Percentiles rank a stretch among this genome's conserved stretches.
phyloP scores from a whole-genome alignment of 2,888 invertebrate species.

The Coelinius sp. region DNA sequence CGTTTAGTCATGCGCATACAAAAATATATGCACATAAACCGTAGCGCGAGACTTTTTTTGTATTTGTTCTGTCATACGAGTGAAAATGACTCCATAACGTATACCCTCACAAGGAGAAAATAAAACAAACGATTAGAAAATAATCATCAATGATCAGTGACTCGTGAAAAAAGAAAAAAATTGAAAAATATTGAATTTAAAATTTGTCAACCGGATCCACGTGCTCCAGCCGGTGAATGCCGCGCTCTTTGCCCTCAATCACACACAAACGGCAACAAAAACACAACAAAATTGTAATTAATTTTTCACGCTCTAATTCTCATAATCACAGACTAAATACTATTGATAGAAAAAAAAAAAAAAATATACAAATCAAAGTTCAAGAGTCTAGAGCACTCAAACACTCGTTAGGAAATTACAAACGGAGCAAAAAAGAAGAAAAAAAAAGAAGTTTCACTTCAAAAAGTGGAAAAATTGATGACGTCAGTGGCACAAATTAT shows the following conservation, averaged over 20 bases:
- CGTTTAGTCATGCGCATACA: slow-evolving; percentile 32
- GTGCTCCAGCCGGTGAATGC: slow-evolving; percentile 27
- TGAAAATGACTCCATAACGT: not conserved
- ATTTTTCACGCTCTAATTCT: too few species aligned
- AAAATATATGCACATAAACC: slow-evolving; percentile 25
- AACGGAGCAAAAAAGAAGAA: not conserved
- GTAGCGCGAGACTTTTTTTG: not conserved
- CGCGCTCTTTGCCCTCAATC: slow-evolving; percentile 29
- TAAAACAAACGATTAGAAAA: too few species aligned
- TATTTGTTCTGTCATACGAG: slow-evolving; percentile 10
- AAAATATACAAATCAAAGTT: not conserved
- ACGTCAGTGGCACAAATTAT: not conserved
- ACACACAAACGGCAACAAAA: slow-evolving; percentile 12
- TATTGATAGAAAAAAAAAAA: too few species aligned
- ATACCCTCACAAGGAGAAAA: too few species aligned
- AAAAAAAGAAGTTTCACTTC: not conserved
- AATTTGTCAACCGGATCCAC: slow-evolving; percentile 25
- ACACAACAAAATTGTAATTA: not conserved
- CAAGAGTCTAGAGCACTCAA: slow-evolving; percentile 13
- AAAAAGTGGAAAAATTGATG: slow-evolving; percentile 8
- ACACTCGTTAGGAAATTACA: not conserved
- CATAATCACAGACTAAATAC: too few species aligned
- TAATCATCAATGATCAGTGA: not conserved
- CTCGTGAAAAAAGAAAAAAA: not conserved
- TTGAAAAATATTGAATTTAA: not conserved